Base-by-base conservation (phyloP, 2,797 vertebrate genomes). In the Chiroxiphia lanceolata region DNA sequence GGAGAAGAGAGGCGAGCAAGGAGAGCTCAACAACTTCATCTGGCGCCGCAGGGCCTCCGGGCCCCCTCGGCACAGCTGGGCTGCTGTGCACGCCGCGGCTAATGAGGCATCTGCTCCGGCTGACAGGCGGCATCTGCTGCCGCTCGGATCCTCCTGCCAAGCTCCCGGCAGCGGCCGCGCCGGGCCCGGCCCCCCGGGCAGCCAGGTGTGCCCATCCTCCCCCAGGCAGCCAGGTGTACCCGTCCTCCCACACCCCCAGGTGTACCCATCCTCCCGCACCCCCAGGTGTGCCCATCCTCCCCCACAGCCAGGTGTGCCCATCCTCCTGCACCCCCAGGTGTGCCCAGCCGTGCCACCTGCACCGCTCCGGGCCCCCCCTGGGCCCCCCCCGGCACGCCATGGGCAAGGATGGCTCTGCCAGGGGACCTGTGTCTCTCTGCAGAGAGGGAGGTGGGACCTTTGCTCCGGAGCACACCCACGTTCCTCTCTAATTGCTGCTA, bases 71-170 rank as follows among this genome's bases (percentile, higher is more conserved):
- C 82, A 68, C 94, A 90, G 93, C 96, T 88, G 97, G 80, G 94
- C 71, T 50, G 84, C 90, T 31, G 57, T 19, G 25, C 50, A 60
- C 34, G 18, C 83, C 22, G 74, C 45, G 65, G 89, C 87, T 91
- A 95, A 84, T 70, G 89, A 94, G 94, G 79, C 56, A 74, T 96
- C 89, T 89, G 95, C 91, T 95, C 74, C 20, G 16, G 75, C 63
- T 94, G 96, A 94, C 95, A 96, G 92, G 9, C 65, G 2, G 59
- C 85, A 89, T 97, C 97, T 85, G 71, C 89, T 72, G 88, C 27
- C 5, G 23, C 64, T 94, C 50, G 89, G 78, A 65, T 90, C 80
- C 81, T 87, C 88, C 67, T 72, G 90, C 92, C 78, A 64, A 76
- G 45, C 56, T 91, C 79, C 91, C 50, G 21, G 85, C 90, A 64